Base-by-base conservation (phyloP, 2,888 invertebrate genomes). In the Anthrax anthrax region DNA sequence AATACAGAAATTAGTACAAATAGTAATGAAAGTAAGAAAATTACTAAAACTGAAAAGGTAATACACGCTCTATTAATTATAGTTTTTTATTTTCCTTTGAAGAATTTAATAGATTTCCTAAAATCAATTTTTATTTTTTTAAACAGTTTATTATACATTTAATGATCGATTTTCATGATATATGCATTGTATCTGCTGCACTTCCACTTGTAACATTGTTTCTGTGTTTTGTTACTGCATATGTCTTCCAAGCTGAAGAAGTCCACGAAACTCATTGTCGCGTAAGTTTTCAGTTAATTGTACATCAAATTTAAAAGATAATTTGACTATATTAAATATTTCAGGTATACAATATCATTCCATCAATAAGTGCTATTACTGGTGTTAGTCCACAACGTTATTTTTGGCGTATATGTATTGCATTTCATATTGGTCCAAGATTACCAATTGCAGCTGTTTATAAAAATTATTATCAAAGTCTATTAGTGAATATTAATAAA, bases 201-300 rank as follows among this genome's bases (percentile, higher is more conserved):
- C 78, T 91, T 70, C 92, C 92, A 53, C 74, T 90, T 62, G 73
- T 83, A 63, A 83, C 89, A 60, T 76, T 94, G 62, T 72, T 89
- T 61, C 76, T 85, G 67, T 92, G 92, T 72, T 88, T 92, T 69
- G 72, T 86, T 64, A 84, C 88, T 55, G 90, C 90, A 52, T 84
- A 86, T 65, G 79, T 90, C 65, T 92, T 89, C 71, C 89, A 90
- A 71, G 81, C 81, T 70, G 87, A 91, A 72, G 89, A 91, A 70
- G 87, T 92, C 61, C 92, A 92, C 63, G 91, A 91, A 75, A 91
- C 91, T 55, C 89, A 91, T 70, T 92, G 92, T 76, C 81, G 82
- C 70, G 94, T 94, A 73, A 79, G 83, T 75, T 50, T 10, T n/a
- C n/a, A n/a, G n/a, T n/a, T n/a, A n/a, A n/a, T n/a, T n/a, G n/a